phyloP scores from a whole-genome alignment of 2,888 invertebrate genomes.

The Zeuzera pyrina region DNA sequence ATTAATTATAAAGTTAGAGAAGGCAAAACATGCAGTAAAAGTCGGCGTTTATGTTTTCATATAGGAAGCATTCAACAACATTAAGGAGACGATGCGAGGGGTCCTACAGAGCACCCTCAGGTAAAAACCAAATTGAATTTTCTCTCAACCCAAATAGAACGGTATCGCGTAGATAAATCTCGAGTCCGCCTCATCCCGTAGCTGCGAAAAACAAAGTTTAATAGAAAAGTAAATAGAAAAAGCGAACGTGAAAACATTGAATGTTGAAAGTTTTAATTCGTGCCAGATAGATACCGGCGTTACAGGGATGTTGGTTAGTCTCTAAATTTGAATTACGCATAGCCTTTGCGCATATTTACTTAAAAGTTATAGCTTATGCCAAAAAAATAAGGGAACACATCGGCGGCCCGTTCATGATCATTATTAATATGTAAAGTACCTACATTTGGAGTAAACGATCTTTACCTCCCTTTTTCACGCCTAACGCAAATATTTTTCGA shows the following conservation, averaged over 20 bases:
- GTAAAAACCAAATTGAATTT: slow-evolving; percentile 70
- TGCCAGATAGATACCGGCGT: slow-evolving; percentile 22
- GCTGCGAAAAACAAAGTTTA: slow-evolving; percentile 64
- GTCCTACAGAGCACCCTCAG: slow-evolving; percentile 53
- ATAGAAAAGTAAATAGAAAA: slow-evolving; percentile 67
- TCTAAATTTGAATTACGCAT: too few relatives aligned
- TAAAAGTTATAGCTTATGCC: background rate
- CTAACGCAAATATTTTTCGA: too few relatives aligned
- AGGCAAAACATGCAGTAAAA: slow-evolving; percentile 35
- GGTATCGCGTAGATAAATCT: slow-evolving; percentile 68
- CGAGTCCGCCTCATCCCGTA: slow-evolving; percentile 50
- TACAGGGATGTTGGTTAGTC: slow-evolving; percentile 19
- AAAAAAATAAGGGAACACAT: too few relatives aligned
- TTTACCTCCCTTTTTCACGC: too few relatives aligned
- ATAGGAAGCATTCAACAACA: slow-evolving; percentile 39
- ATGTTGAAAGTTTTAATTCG: slow-evolving; percentile 55
- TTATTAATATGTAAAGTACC: too few relatives aligned
- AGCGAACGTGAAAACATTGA: slow-evolving; percentile 51
- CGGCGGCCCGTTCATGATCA: too few relatives aligned
- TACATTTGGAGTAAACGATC: too few relatives aligned
- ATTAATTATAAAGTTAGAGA: slow-evolving; percentile 6
- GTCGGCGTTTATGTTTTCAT: slow-evolving; percentile 40
- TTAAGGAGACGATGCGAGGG: slow-evolving; percentile 51
- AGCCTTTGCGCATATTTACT: too few relatives aligned
- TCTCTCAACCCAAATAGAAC: slow-evolving; percentile 58